phyloP scores from a whole-genome alignment of 1,140 invertebrate species.

The Potamilus streckersoni region DNA sequence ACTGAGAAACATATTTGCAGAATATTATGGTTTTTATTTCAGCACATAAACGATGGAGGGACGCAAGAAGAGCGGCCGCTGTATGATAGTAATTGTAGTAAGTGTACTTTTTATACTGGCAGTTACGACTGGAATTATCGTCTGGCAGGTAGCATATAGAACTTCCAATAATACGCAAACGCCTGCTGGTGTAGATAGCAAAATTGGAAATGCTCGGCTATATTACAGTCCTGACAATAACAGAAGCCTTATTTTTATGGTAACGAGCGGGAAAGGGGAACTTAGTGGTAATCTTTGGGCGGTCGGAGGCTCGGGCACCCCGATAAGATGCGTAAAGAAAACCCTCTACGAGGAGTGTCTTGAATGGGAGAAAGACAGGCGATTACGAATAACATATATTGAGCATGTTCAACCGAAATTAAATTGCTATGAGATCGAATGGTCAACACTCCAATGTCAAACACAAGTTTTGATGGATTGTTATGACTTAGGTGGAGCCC shows the following conservation, averaged over 20 bases:
- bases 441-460: slow-evolving; percentile 27
- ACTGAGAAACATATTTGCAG: too few relatives aligned
- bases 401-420: neutral
- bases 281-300: neutral
- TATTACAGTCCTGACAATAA: neutral
- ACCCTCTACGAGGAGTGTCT: slow-evolving; percentile 9
- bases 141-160: slow-evolving; percentile 18
- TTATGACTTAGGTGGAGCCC: slow-evolving; percentile 42
- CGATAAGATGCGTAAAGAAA: slow-evolving; percentile 1
- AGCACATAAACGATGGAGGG: too few relatives aligned
- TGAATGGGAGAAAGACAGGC: slow-evolving; percentile 16
- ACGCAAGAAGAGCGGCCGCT: neutral
- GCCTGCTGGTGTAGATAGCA: neutral
- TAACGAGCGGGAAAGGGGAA: slow-evolving; percentile 1
- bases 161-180: slow-evolving; percentile 1
- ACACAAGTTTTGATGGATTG: slow-evolving; percentile 50
- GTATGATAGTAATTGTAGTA: slow-evolving; percentile 5
- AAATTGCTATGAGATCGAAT: slow-evolving; percentile 40
- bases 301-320: neutral
- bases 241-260: neutral
- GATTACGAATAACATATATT: slow-evolving; percentile 4
- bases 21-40: too few relatives aligned
- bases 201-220: too few relatives aligned
- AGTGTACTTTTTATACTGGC: slow-evolving; percentile 12
- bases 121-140: slow-evolving; percentile 12